Base-by-base conservation (phyloP, 2,113 vertebrate species). In the Siniperca knerii region DNA sequence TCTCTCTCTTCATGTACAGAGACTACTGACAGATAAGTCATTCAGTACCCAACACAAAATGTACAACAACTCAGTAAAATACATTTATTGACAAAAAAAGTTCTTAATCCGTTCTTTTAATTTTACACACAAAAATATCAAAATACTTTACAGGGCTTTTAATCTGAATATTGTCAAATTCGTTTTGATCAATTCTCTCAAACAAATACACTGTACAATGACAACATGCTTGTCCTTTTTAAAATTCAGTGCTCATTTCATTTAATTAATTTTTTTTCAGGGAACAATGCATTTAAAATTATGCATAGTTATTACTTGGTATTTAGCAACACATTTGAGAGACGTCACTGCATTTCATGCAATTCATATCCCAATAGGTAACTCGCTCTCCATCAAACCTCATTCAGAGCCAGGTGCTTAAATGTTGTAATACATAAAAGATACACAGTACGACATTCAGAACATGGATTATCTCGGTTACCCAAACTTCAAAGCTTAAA, bases 41-140 rank as follows among this genome's bases (percentile, higher is more conserved):
- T 54, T 79, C 13, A 82, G 85, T 57, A 82, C 71, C 62, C 58
- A 79, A 79, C 50, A 85, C 80, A 87, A 82, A 70, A 85, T 75
- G 77, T 87, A 77, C 84, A 87, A 88, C 82, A 91, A 85, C 87
- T 94, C 92, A 90, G 92, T 92, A 93, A 95, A 94, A 96, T 95
- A 94, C 91, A 94, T 95, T 96, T 95, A 95, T 95, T 95, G 89
- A 94, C 93, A 89, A 94, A 94, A 90, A 86, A 93, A 89, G 83
- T 89, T 67, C 90, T 92, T 92, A 91, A 92, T 92, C 70, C 71
- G 29, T 90, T 70, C 66, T 93, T 94, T 94, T 92, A 90, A 94
- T 91, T 92, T 94, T 94, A 94, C 92, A 92, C 93, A 94, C 93
- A 96, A 95, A 95, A 96, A 94, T 96, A 96, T 96, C 94, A 95